Conservation (phyloP, 1,140 invertebrate genomes). For the Drosophila micromelanica region DNA sequence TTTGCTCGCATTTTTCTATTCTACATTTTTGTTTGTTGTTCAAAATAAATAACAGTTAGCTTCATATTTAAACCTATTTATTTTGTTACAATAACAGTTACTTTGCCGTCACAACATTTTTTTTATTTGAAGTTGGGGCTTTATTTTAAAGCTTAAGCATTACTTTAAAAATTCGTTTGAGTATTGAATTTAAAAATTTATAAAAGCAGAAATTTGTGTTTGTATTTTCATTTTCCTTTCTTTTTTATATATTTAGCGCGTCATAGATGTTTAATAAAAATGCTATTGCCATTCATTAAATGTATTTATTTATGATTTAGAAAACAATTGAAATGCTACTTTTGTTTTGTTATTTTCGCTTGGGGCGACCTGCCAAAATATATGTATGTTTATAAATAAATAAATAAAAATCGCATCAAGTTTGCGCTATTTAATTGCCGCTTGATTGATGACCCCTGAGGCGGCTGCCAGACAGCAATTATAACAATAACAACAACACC, state of each 20-base stretch:
- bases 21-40: no score
- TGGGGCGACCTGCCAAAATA: background rate
- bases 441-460: conserved; percentile 57
- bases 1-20: no score
- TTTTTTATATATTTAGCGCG: background rate
- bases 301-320: conserved; percentile 75
- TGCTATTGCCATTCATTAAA: conserved; percentile 64
- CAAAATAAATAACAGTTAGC: no score
- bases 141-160: no score
- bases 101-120: no score
- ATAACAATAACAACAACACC: conserved; percentile 20
- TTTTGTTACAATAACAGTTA: no score
- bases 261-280: conserved; percentile 39
- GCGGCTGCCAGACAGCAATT: conserved; percentile 25
- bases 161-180: no score
- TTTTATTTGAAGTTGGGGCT: no score
- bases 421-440: conserved; percentile 53
- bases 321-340: conserved; percentile 58
- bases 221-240: background rate
- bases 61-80: no score
- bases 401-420: conserved; percentile 1
- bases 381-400: conserved; percentile 7
- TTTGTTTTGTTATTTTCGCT: conserved; percentile 32
- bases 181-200: no score
- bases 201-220: conserved; percentile 27